Percentiles rank a stretch among this genome's conserved stretches.
Evolutionary conservation across 2,888 invertebrate species (phyloP).

Genomic region (Xanthorhoe spadicearia): DNA sequence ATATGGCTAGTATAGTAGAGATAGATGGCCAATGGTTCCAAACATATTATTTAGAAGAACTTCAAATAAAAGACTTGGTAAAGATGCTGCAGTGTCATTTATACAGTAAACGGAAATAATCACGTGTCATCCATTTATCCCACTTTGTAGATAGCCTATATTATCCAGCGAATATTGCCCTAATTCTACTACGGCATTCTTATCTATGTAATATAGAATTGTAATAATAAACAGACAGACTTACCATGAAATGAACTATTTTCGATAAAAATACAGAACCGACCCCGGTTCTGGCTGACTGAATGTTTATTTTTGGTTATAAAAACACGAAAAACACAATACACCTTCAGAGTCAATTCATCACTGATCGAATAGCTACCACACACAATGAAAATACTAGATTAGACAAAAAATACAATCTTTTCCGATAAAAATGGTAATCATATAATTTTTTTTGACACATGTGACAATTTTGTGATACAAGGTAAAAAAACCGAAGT

Average conservation of each 20-base stretch:
- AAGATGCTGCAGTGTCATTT: no score
- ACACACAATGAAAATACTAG: constrained; percentile 50
- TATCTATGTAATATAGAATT: not conserved
- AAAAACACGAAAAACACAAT: not conserved
- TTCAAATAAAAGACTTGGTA: no score
- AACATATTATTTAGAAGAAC: no score
- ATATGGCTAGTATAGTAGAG: no score
- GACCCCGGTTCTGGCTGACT: constrained; percentile 18
- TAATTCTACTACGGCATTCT: not conserved
- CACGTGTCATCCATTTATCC: no score
- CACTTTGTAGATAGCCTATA: no score
- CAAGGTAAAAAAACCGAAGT: not conserved
- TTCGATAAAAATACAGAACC: constrained; percentile 9
- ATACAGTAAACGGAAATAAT: no score
- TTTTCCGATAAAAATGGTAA: constrained; percentile 56
- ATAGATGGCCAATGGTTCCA: no score
- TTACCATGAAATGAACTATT: constrained; percentile 39
- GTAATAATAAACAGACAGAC: constrained; percentile 11
- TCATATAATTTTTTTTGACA: constrained; percentile 41
- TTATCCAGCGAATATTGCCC: no score
- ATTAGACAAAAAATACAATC: constrained; percentile 58
- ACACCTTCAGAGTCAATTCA: not conserved
- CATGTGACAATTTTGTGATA: not conserved
- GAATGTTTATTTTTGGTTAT: not conserved
- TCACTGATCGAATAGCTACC: constrained; percentile 3